Evolutionary conservation across 2,888 invertebrate species (phyloP), one percentile per base, ranked within the genome.

Genomic region (Lumbricus terrestris): DNA sequence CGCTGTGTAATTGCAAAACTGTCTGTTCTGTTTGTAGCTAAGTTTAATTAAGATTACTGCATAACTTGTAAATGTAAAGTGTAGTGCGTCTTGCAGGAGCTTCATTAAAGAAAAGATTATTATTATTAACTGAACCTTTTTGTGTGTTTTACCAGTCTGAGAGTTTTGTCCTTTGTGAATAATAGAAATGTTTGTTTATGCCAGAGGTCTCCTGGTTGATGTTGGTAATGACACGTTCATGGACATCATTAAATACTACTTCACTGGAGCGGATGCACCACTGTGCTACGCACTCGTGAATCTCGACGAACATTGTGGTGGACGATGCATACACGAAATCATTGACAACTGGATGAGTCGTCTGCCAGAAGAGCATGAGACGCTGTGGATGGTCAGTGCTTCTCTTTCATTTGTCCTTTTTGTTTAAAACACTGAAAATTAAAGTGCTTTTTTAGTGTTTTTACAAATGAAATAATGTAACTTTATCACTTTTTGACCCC

Each of bases 351-450:
- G 94, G 94, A 91, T 94, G 91, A 90, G 91, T 33, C 90, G 93
- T 38, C 92, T 94, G 23, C 93, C 92, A 0, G 91, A 92, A 34
- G 93, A 92, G 2, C 92, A 93, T 82, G 94, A 94, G 93, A 91
- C 94, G 16, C 93, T 93, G 89, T 95, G 94, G 94, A 92, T 93
- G 93, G 94, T 94, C 91, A 91, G 93, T 91, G 88, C 83, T 33
- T 69, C 91, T 23, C 4, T 23, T 47, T 47, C 20, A 47, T 47
- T 47, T 47, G 47, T 47, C 47, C 34, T 82, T n/a, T 42, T n/a
- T 88, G 6, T 16, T 40, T 1, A 11, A 90, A 23, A n/a, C 2
- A 16, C 38, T 16, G 47, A 47, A 18, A 47, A 18, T 47, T 47
- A 13, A 20, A 23, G 47, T 47, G 5, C 18, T 20, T 47, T n/a